A percentile compares a stretch with the other conserved stretches of the same genome.
Conservation (phyloP, 2,888 invertebrate genomes). For the Syrista parreyssii region DNA sequence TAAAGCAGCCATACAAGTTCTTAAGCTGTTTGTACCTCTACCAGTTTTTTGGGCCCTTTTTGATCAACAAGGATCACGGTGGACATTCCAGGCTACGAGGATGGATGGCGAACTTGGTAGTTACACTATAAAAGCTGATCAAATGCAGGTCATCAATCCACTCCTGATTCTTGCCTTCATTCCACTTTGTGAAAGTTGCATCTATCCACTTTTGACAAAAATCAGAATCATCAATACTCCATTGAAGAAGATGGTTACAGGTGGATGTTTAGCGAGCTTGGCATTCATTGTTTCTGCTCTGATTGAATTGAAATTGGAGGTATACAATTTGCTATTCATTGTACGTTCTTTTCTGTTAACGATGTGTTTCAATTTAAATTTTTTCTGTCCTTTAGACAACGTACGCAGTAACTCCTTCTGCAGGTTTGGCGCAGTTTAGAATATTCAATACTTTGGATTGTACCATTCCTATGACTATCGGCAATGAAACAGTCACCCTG, state of each 20-base stretch:
- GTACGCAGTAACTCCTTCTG: constrained; percentile 71
- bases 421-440: constrained; percentile 74
- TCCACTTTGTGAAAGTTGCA: constrained; percentile 81
- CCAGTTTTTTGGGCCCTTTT: constrained; percentile 98
- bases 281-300: constrained; percentile 91
- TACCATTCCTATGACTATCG: constrained; percentile 31
- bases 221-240: constrained; percentile 79
- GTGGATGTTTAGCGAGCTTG: constrained; percentile 85
- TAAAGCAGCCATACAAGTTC: constrained; percentile 79
- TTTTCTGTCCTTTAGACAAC: constrained; percentile 66
- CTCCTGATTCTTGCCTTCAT: constrained; percentile 86
- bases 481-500: constrained; percentile 30
- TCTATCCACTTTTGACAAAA: constrained; percentile 84
- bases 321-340: constrained; percentile 46
- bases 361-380: constrained; percentile 12
- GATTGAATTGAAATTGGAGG: constrained; percentile 83
- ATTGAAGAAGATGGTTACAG: constrained; percentile 86
- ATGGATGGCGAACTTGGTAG: constrained; percentile 86
- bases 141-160: constrained; percentile 94
- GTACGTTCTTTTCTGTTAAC: background rate
- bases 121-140: constrained; percentile 88
- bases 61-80: constrained; percentile 94
- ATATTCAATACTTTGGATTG: constrained; percentile 72
- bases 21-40: constrained; percentile 87
- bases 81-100: constrained; percentile 91